Base-by-base conservation (phyloP, 2,797 vertebrate species). In the Clarias platycephalus region DNA sequence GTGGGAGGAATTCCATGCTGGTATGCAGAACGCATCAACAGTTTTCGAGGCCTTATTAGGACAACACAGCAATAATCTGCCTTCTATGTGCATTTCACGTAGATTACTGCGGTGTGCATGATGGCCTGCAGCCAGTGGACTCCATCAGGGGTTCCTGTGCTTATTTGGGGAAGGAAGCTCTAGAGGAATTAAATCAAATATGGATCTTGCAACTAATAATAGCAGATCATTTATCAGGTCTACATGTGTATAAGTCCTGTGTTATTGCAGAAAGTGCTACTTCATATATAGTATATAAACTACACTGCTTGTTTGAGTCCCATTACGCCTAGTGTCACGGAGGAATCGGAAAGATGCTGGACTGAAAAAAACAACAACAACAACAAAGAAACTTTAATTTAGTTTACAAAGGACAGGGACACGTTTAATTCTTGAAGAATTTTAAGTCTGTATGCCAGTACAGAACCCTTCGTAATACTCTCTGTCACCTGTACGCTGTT, bases 31-130 rank as follows among this genome's bases (percentile, higher is more conserved):
- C 86, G 74, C 84, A 91, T 89, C 92, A 92, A 89, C 87, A 88
- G 81, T 55, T 88, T 88, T 86, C 62, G 78, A 66, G 86, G 81
- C 93, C 93, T 91, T 93, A 91, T 93, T 92, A 90, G 93, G 93
- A 24, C 76, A 55, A 88, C 37, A n/a, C 76, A 44, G 57, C 44
- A 87, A 62, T 86, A 31, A 66, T 55, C 66, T 72, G 31, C 66
- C 66, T 81, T 72, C 55, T 81, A 70, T 88, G 71, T 83, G 53
- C 71, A 81, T 78, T 15, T 0, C 62, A 22, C 26, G 31, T 34
- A 15, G 81, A 26, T 88, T 85, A 82, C 68, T 85, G 58, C 57
- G 55, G 62, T n/a, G 64, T 57, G 78, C 72, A 81, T 81, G 31
- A 76, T 81, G 64, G 37, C 60, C 40, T 71, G 57, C 66, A 28